phyloP scores from a whole-genome alignment of 2,113 vertebrate genomes.

The Shinisaurus crocodilurus region DNA sequence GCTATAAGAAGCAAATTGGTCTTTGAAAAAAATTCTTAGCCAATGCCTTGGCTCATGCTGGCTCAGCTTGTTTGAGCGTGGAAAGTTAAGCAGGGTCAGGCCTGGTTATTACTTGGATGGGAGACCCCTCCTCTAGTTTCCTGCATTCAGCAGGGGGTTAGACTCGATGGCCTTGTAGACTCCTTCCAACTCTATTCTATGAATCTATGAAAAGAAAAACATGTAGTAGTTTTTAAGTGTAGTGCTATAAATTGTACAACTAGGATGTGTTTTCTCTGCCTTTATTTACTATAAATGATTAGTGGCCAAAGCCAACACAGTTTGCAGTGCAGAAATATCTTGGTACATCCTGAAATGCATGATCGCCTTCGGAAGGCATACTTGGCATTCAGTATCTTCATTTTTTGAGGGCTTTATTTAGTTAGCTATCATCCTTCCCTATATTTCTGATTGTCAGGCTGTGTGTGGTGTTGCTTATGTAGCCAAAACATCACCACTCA shows the following conservation, averaged over 20 bases:
- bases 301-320: neutral
- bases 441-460: neutral
- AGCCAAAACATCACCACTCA: neutral
- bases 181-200: no score
- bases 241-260: neutral
- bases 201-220: neutral
- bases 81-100: no score
- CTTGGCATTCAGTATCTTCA: neutral
- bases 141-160: no score
- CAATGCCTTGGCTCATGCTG: no score
- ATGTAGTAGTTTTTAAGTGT: neutral
- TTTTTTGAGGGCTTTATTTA: neutral
- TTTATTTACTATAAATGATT: neutral
- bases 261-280: neutral
- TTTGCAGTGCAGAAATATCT: neutral
- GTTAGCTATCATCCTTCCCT: neutral
- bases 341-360: neutral
- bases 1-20: neutral
- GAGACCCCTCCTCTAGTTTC: no score
- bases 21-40: neutral
- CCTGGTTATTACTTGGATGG: no score
- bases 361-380: neutral
- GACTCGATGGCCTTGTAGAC: no score
- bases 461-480: no score
- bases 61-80: no score